phyloP scores from a whole-genome alignment of 2,888 invertebrate species.

The Nymphalis urticae region DNA sequence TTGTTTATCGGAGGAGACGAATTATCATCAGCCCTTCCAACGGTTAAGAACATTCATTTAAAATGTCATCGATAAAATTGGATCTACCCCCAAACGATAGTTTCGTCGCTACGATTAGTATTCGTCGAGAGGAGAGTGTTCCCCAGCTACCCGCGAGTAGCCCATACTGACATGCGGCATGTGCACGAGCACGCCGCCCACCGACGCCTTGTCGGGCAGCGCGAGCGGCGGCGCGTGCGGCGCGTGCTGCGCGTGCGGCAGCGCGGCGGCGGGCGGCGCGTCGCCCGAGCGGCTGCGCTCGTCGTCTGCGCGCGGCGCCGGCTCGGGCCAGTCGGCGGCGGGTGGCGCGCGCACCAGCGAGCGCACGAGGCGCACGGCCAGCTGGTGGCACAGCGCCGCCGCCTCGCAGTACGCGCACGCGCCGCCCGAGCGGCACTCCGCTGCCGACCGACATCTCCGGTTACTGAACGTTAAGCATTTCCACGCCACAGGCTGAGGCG shows the following conservation, averaged over 20 bases:
- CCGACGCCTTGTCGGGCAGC: constrained; percentile 85
- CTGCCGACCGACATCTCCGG: constrained; percentile 44
- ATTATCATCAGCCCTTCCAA: no score
- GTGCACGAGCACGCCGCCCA: constrained; percentile 93
- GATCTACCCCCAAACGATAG: no score
- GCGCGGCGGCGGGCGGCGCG: constrained; percentile 53
- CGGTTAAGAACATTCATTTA: no score
- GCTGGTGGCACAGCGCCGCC: constrained; percentile 96
- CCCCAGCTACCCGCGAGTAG: no score
- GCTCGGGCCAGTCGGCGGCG: constrained; percentile 86
- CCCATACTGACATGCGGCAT: constrained; percentile 92
- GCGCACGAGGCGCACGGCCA: constrained; percentile 89
- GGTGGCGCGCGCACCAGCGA: constrained; percentile 88
- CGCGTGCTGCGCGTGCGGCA: constrained; percentile 40
- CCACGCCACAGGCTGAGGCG: no score
- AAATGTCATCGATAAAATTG: no score
- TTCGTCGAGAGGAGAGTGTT: no score
- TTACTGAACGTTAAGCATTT: no score
- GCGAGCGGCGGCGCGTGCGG: constrained; percentile 60
- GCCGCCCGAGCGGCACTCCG: constrained; percentile 65
- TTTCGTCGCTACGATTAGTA: no score
- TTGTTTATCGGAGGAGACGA: background rate
- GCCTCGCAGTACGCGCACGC: constrained; percentile 97
- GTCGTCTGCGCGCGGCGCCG: constrained; percentile 82
- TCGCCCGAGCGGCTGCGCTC: constrained; percentile 66